Base-by-base conservation (phyloP, 2,888 invertebrate genomes). In the Ornithoptera priamus region DNA sequence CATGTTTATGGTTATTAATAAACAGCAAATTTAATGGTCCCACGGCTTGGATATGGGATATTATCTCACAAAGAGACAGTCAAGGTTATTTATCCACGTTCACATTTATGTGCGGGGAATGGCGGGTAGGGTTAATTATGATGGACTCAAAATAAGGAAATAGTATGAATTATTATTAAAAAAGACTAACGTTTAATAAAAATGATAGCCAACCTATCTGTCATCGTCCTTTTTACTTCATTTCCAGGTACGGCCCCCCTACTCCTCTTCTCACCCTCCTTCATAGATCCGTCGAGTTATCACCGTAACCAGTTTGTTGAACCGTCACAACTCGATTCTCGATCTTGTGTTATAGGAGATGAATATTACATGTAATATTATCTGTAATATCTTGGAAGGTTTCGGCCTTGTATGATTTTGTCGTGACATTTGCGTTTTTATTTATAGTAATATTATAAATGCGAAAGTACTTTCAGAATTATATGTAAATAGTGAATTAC, bases 281-380 rank as follows among this genome's bases (percentile, higher is more conserved):
- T 15, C 60, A 17, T 50, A 60, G 53, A 65, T 61, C 67, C 68
- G 63, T 72, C 70, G 67, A 65, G 67, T 30, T 67, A 61, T 61
- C 68, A 50, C n/a, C 50, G 50, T 17, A 70, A 70, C 69, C 65
- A 66, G 69, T 70, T 70, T 66, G 69, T 66, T 70, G 66, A 59
- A 62, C 69, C 69, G 69, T 66, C 69, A 62, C 65, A 65, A 69
- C 61, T 36, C 42, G 62, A 46, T 66, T 58, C 58, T 70, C 62
- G 62, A 66, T 66, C 69, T 62, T 62, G 69, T 65, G 62, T 66
- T 62, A 66, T 66, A 66, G 57, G 20, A 58, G 50, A 50, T 66
- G 62, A 66, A 69, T 62, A 59, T 63, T 65, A 53, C 53, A 53
- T n/a, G 18, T 53, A n/a, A 46, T 15, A 46, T 46, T 46, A 46